A percentile compares a stretch with the other conserved stretches of the same genome.
Conservation (phyloP, 2,888 invertebrate genomes). For the Ichneumon xanthorius region DNA sequence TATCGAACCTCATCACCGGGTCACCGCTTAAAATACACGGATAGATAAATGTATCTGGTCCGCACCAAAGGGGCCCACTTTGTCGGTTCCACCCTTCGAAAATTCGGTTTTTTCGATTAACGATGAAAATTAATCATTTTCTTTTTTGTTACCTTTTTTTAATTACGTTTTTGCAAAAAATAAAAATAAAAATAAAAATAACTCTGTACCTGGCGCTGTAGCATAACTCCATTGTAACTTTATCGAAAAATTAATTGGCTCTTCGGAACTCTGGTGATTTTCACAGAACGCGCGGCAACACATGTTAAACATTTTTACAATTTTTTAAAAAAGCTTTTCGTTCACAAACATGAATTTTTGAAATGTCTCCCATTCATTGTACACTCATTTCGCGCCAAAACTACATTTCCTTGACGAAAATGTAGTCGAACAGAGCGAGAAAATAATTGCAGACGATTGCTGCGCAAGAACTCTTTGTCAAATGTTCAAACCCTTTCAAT, state of each 20-base stretch:
- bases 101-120: neutral
- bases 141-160: neutral
- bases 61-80: neutral
- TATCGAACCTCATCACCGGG: neutral
- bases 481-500: too few species aligned
- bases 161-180: neutral
- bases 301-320: too few species aligned
- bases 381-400: too few species aligned
- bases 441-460: too few species aligned
- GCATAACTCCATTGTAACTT: neutral
- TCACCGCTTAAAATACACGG: neutral
- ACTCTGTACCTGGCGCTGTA: neutral
- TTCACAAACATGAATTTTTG: too few species aligned
- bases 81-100: neutral
- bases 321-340: too few species aligned
- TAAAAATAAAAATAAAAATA: neutral
- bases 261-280: neutral
- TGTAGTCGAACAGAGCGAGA: too few species aligned
- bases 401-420: too few species aligned
- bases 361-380: too few species aligned
- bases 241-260: neutral
- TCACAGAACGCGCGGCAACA: too few species aligned
- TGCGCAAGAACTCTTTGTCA: too few species aligned
- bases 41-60: too few species aligned
- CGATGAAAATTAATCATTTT: neutral